Conservation (phyloP, 1,140 invertebrate species). For the Belonocnema kinseyi region DNA sequence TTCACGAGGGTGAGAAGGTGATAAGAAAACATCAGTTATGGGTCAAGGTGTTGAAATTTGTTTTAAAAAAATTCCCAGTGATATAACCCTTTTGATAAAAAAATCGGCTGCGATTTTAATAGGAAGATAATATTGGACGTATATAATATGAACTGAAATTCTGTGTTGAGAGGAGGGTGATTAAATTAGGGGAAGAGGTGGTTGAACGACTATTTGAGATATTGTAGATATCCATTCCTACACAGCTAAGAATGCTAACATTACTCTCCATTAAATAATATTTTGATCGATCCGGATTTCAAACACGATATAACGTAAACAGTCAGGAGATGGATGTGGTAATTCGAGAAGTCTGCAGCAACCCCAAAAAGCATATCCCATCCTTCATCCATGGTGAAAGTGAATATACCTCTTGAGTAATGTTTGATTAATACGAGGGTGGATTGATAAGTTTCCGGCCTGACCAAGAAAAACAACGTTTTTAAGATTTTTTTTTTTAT, state of each 20-base stretch:
- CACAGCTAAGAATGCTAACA: conserved; percentile 15
- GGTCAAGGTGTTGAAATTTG: no score
- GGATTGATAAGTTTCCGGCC: no score
- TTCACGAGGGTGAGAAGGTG: no score
- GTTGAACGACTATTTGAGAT: conserved; percentile 15
- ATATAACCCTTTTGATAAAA: no score
- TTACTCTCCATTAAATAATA: conserved; percentile 28
- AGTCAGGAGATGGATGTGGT: conserved; percentile 21
- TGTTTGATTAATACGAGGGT: neutral
- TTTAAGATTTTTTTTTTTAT: no score
- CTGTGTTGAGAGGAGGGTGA: neutral
- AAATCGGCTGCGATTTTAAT: no score
- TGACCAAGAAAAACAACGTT: no score
- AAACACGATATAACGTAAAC: conserved; percentile 25
- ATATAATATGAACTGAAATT: no score
- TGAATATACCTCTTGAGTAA: conserved; percentile 8
- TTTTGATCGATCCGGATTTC: conserved; percentile 19
- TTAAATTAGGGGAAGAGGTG: conserved; percentile 6
- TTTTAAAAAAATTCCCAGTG: no score
- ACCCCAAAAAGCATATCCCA: neutral
- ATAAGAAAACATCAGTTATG: no score
- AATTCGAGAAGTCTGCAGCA: conserved; percentile 5
- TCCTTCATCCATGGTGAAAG: neutral
- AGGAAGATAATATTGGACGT: no score
- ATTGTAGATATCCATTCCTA: conserved; percentile 10